Conservation (phyloP, 1,140 invertebrate genomes). For the Paramacrobiotus metropolitanus region DNA sequence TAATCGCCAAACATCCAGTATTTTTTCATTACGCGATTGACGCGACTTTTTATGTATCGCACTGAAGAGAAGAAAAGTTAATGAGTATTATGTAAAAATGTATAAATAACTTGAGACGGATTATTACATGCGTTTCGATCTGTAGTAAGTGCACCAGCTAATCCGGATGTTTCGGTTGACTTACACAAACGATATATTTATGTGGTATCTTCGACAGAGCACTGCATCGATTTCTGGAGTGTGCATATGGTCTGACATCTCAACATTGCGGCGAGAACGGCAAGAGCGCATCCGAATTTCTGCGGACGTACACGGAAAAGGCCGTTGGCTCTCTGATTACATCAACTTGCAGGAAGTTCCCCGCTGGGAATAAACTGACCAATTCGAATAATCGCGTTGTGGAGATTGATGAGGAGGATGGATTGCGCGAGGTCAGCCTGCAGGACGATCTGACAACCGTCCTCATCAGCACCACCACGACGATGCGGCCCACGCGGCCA, state of each 20-base stretch:
- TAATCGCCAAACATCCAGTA: too few relatives aligned
- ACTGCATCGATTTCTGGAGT: slow-evolving; percentile 3
- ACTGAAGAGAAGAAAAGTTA: too few relatives aligned
- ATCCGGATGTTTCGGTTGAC: too few relatives aligned
- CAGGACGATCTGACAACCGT: not conserved
- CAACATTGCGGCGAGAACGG: not conserved
- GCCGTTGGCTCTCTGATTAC: not conserved
- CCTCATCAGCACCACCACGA: not conserved
- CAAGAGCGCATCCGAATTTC: not conserved
- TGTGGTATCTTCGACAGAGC: not conserved
- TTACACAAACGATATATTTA: too few relatives aligned
- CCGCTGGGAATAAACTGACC: not conserved
- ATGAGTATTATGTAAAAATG: too few relatives aligned
- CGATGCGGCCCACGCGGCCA: not conserved
- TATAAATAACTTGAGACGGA: too few relatives aligned
- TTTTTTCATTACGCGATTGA: too few relatives aligned
- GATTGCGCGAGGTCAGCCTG: not conserved
- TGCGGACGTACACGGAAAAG: not conserved
- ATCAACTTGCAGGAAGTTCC: not conserved
- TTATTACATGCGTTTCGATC: too few relatives aligned
- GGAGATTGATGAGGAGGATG: not conserved
- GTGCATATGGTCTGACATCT: not conserved
- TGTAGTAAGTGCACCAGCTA: too few relatives aligned
- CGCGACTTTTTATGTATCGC: too few relatives aligned
- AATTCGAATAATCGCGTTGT: not conserved